A percentile compares a stretch with the other conserved stretches of the same genome.
Conservation (phyloP, 2,797 vertebrate genomes). For the Peromyscus attwateri region DNA sequence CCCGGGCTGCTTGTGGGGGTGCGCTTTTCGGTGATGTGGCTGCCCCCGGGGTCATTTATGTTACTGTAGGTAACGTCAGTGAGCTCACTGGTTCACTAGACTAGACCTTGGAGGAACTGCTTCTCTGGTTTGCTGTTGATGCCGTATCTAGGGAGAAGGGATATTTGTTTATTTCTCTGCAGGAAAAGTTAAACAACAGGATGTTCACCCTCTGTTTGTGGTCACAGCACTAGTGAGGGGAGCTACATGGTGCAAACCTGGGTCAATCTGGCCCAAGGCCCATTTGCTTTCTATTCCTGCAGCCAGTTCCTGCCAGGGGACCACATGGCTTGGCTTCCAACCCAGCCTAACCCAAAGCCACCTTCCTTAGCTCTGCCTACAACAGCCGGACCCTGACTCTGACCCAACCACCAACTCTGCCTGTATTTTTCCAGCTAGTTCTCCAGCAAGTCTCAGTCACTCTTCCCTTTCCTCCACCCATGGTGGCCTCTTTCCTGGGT, state of each 20-base stretch:
- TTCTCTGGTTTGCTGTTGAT: not conserved
- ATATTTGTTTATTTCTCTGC: not conserved
- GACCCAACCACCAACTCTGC: not conserved
- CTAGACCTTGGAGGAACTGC: not conserved
- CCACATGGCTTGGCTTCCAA: not conserved
- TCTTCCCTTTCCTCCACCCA: not conserved
- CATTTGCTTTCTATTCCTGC: not conserved
- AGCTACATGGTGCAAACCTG: not conserved
- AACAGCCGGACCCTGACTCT: not conserved
- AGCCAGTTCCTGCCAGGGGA: not conserved
- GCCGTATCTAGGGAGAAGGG: not conserved
- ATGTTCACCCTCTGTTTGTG: not conserved
- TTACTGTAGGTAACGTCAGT: not conserved
- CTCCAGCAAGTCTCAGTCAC: not conserved
- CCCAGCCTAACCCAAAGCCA: not conserved
- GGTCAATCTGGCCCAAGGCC: not conserved
- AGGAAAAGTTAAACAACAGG: not conserved
- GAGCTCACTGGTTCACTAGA: not conserved
- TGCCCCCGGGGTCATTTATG: too few relatives aligned
- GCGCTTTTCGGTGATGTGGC: not conserved
- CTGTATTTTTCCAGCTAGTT: not conserved
- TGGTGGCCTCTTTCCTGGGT: not conserved
- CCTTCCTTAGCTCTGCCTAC: not conserved
- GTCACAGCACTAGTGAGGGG: not conserved
- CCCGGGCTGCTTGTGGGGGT: not conserved